phyloP scores from a whole-genome alignment of 2,113 vertebrate genomes.

The Hemichromis elongatus region DNA sequence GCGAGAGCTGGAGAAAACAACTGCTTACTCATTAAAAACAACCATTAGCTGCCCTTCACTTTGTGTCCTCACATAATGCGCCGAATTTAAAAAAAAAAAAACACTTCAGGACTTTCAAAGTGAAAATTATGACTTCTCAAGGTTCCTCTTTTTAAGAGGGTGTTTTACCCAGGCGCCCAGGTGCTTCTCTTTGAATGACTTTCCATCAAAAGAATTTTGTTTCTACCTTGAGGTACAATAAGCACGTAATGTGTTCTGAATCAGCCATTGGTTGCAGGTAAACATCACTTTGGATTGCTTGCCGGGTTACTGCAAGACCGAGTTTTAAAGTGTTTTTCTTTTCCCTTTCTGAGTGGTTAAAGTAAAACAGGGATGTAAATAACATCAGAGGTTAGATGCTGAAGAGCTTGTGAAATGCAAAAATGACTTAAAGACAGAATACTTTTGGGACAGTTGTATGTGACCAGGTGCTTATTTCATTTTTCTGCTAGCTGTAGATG shows the following conservation, averaged over 20 bases:
- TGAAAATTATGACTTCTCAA: slow-evolving; percentile 53
- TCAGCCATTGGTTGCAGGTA: slow-evolving; percentile 19
- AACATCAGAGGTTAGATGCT: background rate
- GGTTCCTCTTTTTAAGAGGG: slow-evolving; percentile 41
- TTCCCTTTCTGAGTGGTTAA: slow-evolving; percentile 11
- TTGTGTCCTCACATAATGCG: slow-evolving; percentile 16
- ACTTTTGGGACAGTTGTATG: background rate
- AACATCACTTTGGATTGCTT: background rate
- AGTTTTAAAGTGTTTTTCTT: slow-evolving; percentile 47
- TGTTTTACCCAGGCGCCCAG: slow-evolving; percentile 33
- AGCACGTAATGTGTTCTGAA: slow-evolving; percentile 28
- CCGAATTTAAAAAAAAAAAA: background rate
- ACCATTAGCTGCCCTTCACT: slow-evolving; percentile 41
- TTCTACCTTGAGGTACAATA: slow-evolving; percentile 49
- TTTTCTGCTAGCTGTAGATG: background rate
- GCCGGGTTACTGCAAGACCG: slow-evolving; percentile 5
- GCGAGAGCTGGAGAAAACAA: slow-evolving; percentile 8
- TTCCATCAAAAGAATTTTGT: slow-evolving; percentile 37
- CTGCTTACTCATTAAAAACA: slow-evolving; percentile 25
- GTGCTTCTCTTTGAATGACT: slow-evolving; percentile 44
- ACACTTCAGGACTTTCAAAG: slow-evolving; percentile 28
- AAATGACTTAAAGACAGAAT: background rate
- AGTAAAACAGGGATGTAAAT: background rate
- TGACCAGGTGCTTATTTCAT: background rate
- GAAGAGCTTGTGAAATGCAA: background rate